A percentile compares a stretch with the other conserved stretches of the same genome.
Conservation (phyloP, 1,140 invertebrate genomes). For the Pteromalus puparum region DNA sequence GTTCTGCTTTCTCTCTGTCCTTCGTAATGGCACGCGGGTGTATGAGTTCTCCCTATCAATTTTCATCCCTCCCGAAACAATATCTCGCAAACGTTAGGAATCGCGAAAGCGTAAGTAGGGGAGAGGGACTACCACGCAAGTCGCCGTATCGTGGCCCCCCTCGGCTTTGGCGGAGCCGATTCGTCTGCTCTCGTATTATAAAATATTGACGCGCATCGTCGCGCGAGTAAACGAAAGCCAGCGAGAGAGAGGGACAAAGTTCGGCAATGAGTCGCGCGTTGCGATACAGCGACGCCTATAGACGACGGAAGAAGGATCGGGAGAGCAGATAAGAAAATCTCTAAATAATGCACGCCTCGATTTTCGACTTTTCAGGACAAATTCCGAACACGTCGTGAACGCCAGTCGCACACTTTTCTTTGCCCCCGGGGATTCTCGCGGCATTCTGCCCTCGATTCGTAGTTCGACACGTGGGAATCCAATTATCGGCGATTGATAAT, state of each 20-base stretch:
- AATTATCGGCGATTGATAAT: conserved; percentile 44
- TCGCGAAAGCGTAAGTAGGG: conserved; percentile 46
- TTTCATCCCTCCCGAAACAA: conserved; percentile 61
- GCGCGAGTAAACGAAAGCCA: conserved; percentile 52
- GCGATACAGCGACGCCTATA: conserved; percentile 54
- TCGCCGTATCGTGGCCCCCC: conserved; percentile 15
- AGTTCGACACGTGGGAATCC: conserved; percentile 28
- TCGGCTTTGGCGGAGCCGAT: conserved; percentile 48
- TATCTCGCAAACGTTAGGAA: conserved; percentile 61
- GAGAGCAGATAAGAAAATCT: conserved; percentile 20
- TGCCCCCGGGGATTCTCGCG: background rate
- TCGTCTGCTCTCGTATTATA: conserved; percentile 54
- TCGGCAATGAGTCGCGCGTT: conserved; percentile 51
- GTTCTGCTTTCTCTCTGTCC: conserved; percentile 55
- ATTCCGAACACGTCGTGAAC: conserved; percentile 58
- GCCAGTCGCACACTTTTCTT: background rate
- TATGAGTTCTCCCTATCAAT: conserved; percentile 65
- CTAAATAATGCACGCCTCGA: conserved; percentile 68
- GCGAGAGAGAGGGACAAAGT: conserved; percentile 17
- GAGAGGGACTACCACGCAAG: background rate
- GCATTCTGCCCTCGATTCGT: conserved; percentile 43
- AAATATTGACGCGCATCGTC: conserved; percentile 62
- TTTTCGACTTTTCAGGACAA: conserved; percentile 63
- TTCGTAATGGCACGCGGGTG: conserved; percentile 54
- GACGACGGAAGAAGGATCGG: background rate